Base-by-base conservation (phyloP, 2,797 vertebrate genomes). In the Argyrosomus regius region DNA sequence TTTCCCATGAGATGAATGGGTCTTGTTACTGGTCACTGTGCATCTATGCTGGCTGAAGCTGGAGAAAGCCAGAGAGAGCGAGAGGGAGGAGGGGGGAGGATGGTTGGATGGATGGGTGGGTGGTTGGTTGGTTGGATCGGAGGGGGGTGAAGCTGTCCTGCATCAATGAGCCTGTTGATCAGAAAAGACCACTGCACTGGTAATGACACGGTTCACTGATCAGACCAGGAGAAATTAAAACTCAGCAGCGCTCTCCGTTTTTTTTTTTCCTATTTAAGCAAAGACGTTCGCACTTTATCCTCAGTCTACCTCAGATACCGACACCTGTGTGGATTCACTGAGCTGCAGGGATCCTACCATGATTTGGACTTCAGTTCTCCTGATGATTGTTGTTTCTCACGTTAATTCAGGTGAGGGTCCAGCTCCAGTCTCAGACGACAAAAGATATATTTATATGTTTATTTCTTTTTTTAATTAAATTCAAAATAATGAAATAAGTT, bases 121-220 rank as follows among this genome's bases (percentile, higher is more conserved):
- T 45, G 43, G 43, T 1, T 12, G 41, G 41, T 43, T 43, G 41
- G 41, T 35, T 12, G 14, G 39, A 59, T 2, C 7, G n/a, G 2
- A 43, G 20, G 52, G 49, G 58, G 67, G 12, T 12, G 87, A 72
- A 72, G 82, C 83, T 74, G 78, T 83, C 77, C 62, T 71, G 76
- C 89, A 91, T 94, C 92, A 94, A 94, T 93, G 93, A 92, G 92
- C 83, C 89, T 85, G 92, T 94, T 94, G 90, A 93, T 92, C 85
- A 89, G 88, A 78, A 91, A 91, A 89, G 92, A 89, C 86, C 90
- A 91, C 83, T 81, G 54, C 82, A 83, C 91, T 90, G 88, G 87
- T 85, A 89, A 90, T 88, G 92, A 93, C 93, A 91, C 74, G 26
- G 87, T 89, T 88, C 89, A 89, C 85, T 71, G 88, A 90, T 88